Evolutionary conservation across 2,113 vertebrate species (phyloP).

Genomic region (Erinaceus europaeus): DNA sequence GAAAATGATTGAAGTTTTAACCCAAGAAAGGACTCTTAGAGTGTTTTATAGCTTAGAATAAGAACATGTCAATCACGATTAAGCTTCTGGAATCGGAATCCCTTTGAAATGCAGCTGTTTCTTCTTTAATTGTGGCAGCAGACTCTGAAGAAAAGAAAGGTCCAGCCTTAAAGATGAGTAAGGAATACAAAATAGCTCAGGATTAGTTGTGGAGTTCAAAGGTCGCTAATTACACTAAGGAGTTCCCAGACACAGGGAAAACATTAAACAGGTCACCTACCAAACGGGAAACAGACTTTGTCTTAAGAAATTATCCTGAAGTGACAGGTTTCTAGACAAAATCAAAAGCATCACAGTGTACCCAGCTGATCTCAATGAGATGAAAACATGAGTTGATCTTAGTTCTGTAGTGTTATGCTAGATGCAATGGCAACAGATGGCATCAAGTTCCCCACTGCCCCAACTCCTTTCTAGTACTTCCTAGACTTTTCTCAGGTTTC

Average conservation of each 20-base stretch:
- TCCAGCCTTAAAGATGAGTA: constrained; percentile 90
- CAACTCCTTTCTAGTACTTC: constrained; percentile 6
- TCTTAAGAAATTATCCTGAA: constrained; percentile 84
- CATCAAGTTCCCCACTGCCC: constrained; percentile 27
- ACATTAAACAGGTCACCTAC: constrained; percentile 92
- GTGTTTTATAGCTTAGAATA: constrained; percentile 91
- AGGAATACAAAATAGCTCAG: constrained; percentile 90
- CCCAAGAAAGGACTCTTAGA: constrained; percentile 91
- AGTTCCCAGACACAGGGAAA: constrained; percentile 91
- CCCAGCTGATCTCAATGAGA: constrained; percentile 79
- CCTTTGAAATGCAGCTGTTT: constrained; percentile 94
- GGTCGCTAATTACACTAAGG: constrained; percentile 91
- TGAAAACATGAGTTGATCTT: constrained; percentile 73
- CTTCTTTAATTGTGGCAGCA: constrained; percentile 89
- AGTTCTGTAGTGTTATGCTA: constrained; percentile 39
- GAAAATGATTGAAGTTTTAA: constrained; percentile 94
- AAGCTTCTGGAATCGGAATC: constrained; percentile 91
- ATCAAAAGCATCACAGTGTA: constrained; percentile 77
- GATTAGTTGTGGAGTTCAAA: constrained; percentile 90
- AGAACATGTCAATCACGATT: constrained; percentile 91
- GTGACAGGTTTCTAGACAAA: constrained; percentile 85
- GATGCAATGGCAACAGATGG: constrained; percentile 60
- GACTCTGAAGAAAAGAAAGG: constrained; percentile 89
- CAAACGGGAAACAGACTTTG: constrained; percentile 88
- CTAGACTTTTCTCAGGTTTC: constrained; percentile 60